Evolutionary conservation across 2,113 vertebrate species (phyloP).

Genomic region (Origma solitaria): DNA sequence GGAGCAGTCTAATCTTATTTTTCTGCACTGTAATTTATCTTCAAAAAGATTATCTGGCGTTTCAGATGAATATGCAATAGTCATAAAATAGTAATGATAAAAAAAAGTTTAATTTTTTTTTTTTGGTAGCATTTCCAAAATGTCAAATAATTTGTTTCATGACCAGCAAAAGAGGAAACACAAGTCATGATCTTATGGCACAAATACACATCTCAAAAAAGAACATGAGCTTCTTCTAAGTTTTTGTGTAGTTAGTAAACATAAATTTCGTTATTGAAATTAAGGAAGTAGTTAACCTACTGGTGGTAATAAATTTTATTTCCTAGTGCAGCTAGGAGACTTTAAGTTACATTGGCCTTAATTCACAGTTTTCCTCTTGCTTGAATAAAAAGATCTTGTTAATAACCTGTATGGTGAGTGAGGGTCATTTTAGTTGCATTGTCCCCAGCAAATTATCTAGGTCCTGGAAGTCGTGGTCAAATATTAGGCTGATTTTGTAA

Average conservation of each 20-base stretch:
- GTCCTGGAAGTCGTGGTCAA: background rate
- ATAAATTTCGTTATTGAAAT: background rate
- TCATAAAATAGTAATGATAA: background rate
- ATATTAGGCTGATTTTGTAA: background rate
- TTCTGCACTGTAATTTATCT: background rate
- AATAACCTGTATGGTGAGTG: background rate
- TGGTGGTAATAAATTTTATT: background rate
- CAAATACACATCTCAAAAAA: background rate
- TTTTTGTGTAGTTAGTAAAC: background rate
- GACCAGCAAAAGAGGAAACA: background rate
- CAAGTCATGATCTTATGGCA: accelerated
- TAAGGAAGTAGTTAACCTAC: background rate
- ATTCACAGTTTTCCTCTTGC: background rate
- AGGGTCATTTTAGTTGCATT: background rate
- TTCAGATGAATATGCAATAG: background rate
- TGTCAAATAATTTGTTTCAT: background rate
- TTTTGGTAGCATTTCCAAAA: too few species aligned
- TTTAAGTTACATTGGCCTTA: background rate
- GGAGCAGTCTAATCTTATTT: background rate
- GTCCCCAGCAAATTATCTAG: background rate
- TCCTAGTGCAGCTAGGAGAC: background rate
- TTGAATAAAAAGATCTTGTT: background rate
- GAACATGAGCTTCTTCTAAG: background rate
- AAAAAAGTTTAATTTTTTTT: too few species aligned
- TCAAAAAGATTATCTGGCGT: background rate